These are phyloP conservation scores for Drosophila ficusphila DNA, from an alignment of 1,140 invertebrate species.

Conservation along the genomic window DNA sequence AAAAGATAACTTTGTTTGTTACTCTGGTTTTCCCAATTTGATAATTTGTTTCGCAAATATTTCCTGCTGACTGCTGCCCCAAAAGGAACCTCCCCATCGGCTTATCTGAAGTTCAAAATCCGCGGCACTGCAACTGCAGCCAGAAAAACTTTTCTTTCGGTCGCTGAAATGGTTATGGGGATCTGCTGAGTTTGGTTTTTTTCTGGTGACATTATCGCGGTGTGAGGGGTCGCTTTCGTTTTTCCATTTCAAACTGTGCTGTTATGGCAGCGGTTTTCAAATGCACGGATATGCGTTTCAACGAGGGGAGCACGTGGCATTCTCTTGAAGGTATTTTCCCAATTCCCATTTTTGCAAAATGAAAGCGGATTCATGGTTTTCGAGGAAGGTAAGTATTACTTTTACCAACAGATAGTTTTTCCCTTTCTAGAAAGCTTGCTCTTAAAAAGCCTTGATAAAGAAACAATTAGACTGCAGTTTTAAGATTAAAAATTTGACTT, in stretches of 20 bases:
- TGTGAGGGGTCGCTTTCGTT: slow-evolving; percentile 23
- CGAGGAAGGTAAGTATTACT: too few relatives aligned
- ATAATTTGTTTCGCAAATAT: slow-evolving; percentile 6
- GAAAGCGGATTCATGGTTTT: too few relatives aligned
- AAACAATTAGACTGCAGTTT: too few relatives aligned
- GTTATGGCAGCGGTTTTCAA: slow-evolving; percentile 26
- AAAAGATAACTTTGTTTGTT: slow-evolving; percentile 47
- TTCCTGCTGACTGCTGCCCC: slow-evolving; percentile 21
- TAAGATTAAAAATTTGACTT: too few relatives aligned
- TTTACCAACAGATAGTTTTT: too few relatives aligned
- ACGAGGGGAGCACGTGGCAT: not conserved
- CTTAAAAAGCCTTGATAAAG: too few relatives aligned
- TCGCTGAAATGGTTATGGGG: not conserved
- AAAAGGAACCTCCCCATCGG: not conserved
- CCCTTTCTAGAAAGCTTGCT: too few relatives aligned
- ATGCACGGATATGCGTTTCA: slow-evolving; percentile 15
- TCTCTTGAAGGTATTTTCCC: not conserved
- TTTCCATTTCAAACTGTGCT: slow-evolving; percentile 17
- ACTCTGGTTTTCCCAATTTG: not conserved
- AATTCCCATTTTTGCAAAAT: too few relatives aligned
- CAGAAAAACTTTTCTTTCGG: slow-evolving; percentile 25
- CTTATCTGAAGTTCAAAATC: slow-evolving; percentile 56
- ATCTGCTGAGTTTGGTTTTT: slow-evolving; percentile 14
- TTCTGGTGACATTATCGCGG: slow-evolving; percentile 29
- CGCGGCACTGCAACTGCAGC: slow-evolving; percentile 33